Percentiles rank a stretch among this genome's conserved stretches.
Evolutionary conservation across 2,888 invertebrate genomes (phyloP).

Genomic region (Dione juno): DNA sequence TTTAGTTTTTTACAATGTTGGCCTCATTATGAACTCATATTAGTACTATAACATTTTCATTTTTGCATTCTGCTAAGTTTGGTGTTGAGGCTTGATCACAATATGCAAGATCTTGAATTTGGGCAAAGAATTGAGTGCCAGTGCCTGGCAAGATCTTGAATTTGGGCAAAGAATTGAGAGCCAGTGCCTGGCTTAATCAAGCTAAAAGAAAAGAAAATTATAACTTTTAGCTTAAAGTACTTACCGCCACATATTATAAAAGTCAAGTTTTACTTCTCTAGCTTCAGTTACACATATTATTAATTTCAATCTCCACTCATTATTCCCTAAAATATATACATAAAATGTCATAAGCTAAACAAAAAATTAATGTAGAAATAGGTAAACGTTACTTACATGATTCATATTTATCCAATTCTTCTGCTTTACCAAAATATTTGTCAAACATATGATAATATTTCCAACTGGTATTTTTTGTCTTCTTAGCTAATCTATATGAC

Average conservation of each 20-base stretch:
- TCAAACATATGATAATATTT: conserved; percentile 76
- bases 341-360: conserved; percentile 1
- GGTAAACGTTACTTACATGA: conserved; percentile 68
- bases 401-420: conserved; percentile 74
- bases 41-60: no score
- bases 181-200: no score
- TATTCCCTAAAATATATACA: conserved; percentile 63
- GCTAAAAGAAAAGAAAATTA: neutral
- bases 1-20: no score
- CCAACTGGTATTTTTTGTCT: conserved; percentile 70
- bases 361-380: conserved; percentile 19
- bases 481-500: conserved; percentile 76
- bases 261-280: conserved; percentile 63
- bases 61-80: no score
- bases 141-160: no score
- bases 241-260: conserved; percentile 71
- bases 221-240: neutral
- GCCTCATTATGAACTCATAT: no score
- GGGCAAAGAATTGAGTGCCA: no score
- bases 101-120: no score
- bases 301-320: conserved; percentile 75
- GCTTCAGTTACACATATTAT: conserved; percentile 66
- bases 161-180: no score
- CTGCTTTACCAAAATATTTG: conserved; percentile 69
- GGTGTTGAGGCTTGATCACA: no score